Evolutionary conservation across 2,797 vertebrate genomes (phyloP), one percentile per base, ranked within the genome.

Genomic region (Tadarida brasiliensis): DNA sequence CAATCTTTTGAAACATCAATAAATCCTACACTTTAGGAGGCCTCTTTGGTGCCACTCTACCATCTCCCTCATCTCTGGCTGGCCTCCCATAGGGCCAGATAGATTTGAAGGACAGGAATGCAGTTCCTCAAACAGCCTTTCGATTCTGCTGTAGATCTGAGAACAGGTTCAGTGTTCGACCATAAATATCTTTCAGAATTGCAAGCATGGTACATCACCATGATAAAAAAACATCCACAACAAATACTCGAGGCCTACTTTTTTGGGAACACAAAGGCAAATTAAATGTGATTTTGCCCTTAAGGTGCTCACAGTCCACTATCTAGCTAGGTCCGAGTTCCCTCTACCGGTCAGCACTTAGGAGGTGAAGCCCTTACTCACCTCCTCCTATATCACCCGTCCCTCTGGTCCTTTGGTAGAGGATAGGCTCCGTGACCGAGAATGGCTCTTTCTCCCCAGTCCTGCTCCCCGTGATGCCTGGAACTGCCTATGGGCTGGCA

Each of bases 151-250:
- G 14, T 82, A 51, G 33, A 49, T 30, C 33, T 65, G 54, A 78
- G 65, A 80, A 49, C 16, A 87, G 81, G 95, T 94, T 96, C 54
- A 44, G 56, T 94, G 74, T 71, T 85, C 51, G 61, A 6, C 5
- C 39, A 35, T 35, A 83, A 73, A 15, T 70, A 65, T 65, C 35
- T 94, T 74, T 87, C 33, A 88, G 33, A 54, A 81, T 61, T 61
- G 30, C 90, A 67, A 84, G 74, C 14, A 35, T 65, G 83, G 77
- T 56, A 15, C 7, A 10, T 59, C 70, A 90, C 65, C 14, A 28
- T 7, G 12, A 85, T 26, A 26, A 33, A 77, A 77, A 85, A 82
- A 86, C 20, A 76, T 16, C 49, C 35, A 59, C 33, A 74, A 65
- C 54, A 67, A n/a, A 54, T 68, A 74, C 19, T 35, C 35, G 15